Evolutionary conservation across 1,140 invertebrate genomes (phyloP).

Genomic region (Drosophila pseudoobscura): DNA sequence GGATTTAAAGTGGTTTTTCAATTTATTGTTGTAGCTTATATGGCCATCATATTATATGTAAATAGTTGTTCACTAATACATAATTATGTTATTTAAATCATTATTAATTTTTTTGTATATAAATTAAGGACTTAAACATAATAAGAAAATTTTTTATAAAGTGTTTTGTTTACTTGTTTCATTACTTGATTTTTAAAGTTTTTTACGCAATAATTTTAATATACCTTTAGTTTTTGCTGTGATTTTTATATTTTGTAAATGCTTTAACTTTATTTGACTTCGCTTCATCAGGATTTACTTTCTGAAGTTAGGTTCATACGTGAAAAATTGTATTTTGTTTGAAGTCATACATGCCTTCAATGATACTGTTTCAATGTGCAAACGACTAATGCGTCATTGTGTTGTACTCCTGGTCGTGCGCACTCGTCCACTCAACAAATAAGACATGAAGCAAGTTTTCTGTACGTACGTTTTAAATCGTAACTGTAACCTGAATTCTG

Average conservation of each 20-base stretch:
- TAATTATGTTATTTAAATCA: constrained; percentile 79
- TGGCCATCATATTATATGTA: constrained; percentile 78
- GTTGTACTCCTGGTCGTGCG: constrained; percentile 12
- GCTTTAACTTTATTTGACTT: constrained; percentile 78
- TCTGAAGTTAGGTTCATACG: constrained; percentile 45
- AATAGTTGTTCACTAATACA: constrained; percentile 76
- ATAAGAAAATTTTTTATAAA: constrained; percentile 77
- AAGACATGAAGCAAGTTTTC: constrained; percentile 65
- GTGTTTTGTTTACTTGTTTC: constrained; percentile 58
- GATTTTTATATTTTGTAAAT: constrained; percentile 67
- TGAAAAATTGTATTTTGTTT: constrained; percentile 45
- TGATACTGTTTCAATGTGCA: constrained; percentile 54
- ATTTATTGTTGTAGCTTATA: constrained; percentile 80
- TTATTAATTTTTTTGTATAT: constrained; percentile 78
- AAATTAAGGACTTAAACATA: constrained; percentile 78
- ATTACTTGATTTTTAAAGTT: constrained; percentile 62
- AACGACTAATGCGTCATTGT: constrained; percentile 38
- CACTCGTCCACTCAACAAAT: constrained; percentile 34
- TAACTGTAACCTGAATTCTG: constrained; percentile 62
- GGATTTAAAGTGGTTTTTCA: constrained; percentile 73
- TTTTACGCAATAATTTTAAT: constrained; percentile 57
- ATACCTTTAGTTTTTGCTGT: constrained; percentile 58
- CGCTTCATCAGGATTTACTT: constrained; percentile 61
- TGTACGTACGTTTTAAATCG: constrained; percentile 70
- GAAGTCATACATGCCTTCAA: constrained; percentile 44